A percentile compares a stretch with the other conserved stretches of the same genome.
phyloP scores from a whole-genome alignment of 2,888 invertebrate species.

The Lingula anatina region DNA sequence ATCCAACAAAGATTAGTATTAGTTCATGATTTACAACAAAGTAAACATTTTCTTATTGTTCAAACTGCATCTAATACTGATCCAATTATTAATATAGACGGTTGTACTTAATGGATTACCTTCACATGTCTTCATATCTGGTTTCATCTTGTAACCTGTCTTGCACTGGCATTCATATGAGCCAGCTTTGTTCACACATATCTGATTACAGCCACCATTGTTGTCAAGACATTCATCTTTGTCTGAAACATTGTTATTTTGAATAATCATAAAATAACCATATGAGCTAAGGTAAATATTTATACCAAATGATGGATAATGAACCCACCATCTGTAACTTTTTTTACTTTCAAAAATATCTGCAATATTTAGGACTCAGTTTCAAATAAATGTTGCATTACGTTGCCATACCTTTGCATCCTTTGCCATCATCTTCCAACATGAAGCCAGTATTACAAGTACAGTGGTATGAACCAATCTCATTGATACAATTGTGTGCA shows the following conservation, averaged over 20 bases:
- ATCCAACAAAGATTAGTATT: too few species aligned
- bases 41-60: too few species aligned
- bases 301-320: too few species aligned
- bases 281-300: background rate
- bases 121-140: background rate
- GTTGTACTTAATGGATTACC: background rate
- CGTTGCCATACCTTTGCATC: conserved; percentile 11
- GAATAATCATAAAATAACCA: background rate
- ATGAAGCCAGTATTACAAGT: conserved; percentile 9
- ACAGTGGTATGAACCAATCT: conserved; percentile 12
- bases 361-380: too few species aligned
- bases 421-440: conserved; percentile 6
- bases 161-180: conserved; percentile 13
- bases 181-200: conserved; percentile 15
- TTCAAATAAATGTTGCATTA: background rate
- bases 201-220: conserved; percentile 17
- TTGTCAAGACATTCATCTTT: conserved; percentile 13
- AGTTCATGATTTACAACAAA: too few species aligned
- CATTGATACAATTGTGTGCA: conserved; percentile 13
- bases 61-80: too few species aligned
- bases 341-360: too few species aligned
- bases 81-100: too few species aligned
- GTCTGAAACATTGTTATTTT: conserved; percentile 6
- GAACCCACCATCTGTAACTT: too few species aligned
- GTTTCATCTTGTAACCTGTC: background rate